A percentile compares a stretch with the other conserved stretches of the same genome.
These are phyloP conservation scores for Chaetura pelagica DNA, from an alignment of 2,113 vertebrate genomes.

Conservation along the genomic window DNA sequence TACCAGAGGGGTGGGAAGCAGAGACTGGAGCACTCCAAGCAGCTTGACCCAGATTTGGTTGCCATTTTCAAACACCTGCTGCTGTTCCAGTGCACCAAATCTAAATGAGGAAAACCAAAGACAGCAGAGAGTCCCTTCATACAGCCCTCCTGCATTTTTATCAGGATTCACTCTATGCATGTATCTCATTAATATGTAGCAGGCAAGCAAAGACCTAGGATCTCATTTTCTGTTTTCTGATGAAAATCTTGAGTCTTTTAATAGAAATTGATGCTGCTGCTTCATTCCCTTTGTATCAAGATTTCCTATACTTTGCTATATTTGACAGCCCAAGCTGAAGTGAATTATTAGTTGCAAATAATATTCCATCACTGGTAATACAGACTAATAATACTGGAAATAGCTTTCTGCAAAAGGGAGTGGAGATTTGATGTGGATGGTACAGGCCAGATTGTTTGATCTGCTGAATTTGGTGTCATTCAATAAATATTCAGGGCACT, in stretches of 20 bases:
- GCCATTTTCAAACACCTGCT: not conserved
- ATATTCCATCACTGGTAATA: not conserved
- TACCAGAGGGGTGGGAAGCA: not conserved
- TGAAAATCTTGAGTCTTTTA: not conserved
- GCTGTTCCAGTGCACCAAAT: not conserved
- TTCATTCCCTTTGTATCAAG: not conserved
- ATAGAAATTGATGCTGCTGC: not conserved
- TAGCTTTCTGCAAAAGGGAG: not conserved
- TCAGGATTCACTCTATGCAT: not conserved
- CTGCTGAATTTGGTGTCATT: not conserved
- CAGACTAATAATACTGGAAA: not conserved
- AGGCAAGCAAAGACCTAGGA: not conserved
- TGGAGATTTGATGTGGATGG: not conserved
- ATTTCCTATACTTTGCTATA: not conserved
- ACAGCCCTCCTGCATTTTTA: not conserved
- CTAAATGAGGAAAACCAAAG: not conserved
- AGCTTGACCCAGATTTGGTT: not conserved
- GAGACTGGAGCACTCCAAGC: not conserved
- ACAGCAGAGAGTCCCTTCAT: not conserved
- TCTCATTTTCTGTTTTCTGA: slow-evolving; percentile 8
- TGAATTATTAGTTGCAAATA: not conserved
- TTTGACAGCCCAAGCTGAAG: not conserved
- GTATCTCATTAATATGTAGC: not conserved
- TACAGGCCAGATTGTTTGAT: not conserved
- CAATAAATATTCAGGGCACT: not conserved